Evolutionary conservation across 2,113 vertebrate genomes (phyloP).

Genomic region (Aphelocoma coerulescens): DNA sequence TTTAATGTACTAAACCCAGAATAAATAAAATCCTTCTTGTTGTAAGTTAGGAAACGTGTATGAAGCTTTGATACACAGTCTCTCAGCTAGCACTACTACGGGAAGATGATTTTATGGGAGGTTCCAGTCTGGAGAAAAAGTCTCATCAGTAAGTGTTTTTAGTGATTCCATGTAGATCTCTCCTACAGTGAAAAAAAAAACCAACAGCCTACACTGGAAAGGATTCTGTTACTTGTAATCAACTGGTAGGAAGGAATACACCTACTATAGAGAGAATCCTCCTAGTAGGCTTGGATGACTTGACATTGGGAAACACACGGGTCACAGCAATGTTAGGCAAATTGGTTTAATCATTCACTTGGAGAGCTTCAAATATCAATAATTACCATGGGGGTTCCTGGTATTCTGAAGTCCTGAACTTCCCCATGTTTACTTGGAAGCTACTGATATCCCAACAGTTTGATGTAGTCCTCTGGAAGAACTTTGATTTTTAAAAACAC

Average conservation of each 20-base stretch:
- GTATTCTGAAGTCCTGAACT: not conserved
- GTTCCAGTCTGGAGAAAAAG: not conserved
- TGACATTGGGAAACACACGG: not conserved
- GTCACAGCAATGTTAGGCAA: not conserved
- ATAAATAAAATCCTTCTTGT: not conserved
- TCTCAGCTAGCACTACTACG: not conserved
- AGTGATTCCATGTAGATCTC: not conserved
- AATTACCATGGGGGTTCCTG: not conserved
- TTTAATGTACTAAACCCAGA: not conserved
- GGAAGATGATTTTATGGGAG: not conserved
- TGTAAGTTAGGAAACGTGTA: not conserved
- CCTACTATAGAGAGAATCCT: not conserved
- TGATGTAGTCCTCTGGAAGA: not conserved
- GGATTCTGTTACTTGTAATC: not conserved
- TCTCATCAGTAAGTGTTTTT: not conserved
- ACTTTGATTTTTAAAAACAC: not conserved
- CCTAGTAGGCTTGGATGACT: not conserved
- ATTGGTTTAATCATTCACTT: slow-evolving; percentile 4
- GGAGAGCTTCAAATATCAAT: not conserved
- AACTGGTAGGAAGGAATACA: not conserved
- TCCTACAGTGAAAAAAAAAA: not conserved
- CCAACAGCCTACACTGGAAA: not conserved
- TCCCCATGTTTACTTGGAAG: not conserved
- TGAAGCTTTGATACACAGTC: not conserved
- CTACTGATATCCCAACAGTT: not conserved